Conservation (phyloP, 2,797 vertebrate genomes). For the Aphelocoma californica region DNA sequence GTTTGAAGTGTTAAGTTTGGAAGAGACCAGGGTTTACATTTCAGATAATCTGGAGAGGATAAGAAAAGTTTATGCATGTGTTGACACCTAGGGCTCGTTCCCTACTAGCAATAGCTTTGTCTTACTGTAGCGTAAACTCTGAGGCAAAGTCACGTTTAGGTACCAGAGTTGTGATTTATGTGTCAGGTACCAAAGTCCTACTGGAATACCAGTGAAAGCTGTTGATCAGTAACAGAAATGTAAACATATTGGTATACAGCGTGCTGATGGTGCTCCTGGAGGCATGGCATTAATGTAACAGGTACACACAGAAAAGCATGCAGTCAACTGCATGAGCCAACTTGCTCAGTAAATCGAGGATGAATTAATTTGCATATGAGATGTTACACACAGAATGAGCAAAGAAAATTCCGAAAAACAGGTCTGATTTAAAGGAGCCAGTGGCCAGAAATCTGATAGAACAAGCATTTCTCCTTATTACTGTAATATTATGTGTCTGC, state of each 20-base stretch:
- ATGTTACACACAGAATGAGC: not conserved
- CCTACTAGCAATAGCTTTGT: not conserved
- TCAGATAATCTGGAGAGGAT: not conserved
- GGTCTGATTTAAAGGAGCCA: not conserved
- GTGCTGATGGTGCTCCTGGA: not conserved
- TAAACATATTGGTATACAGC: not conserved
- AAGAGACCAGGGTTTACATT: not conserved
- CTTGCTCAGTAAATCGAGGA: not conserved
- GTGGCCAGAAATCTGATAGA: not conserved
- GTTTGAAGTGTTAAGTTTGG: not conserved
- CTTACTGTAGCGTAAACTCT: not conserved
- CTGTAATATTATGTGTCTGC: not conserved
- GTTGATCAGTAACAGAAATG: not conserved
- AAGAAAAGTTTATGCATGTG: not conserved
- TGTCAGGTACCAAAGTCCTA: not conserved
- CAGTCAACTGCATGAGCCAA: not conserved
- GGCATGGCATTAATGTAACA: not conserved
- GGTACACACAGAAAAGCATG: not conserved
- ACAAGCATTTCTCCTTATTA: not conserved
- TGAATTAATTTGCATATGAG: not conserved
- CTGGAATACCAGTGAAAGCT: not conserved
- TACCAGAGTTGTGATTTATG: not conserved
- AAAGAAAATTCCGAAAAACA: not conserved
- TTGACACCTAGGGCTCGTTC: not conserved
- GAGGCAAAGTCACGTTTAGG: not conserved